phyloP scores from a whole-genome alignment of 2,797 vertebrate genomes.

The Poliocrania exsul region DNA sequence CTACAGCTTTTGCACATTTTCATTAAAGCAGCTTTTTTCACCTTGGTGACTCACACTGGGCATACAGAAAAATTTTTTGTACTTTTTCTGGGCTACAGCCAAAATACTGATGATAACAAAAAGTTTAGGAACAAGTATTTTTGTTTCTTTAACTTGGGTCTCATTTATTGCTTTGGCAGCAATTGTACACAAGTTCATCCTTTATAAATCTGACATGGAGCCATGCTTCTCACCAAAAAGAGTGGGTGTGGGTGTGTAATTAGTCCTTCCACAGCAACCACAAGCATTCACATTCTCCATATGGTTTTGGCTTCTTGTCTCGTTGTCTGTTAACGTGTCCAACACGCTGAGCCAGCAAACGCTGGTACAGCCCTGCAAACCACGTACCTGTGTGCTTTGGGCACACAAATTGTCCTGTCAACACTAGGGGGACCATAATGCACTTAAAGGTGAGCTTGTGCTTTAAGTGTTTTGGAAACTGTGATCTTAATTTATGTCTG shows the following conservation, averaged over 20 bases:
- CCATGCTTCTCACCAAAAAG: neutral
- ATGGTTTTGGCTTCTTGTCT: neutral
- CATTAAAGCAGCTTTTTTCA: neutral
- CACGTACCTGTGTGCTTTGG: rapidly evolving
- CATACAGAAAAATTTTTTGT: neutral
- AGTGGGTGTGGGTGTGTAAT: neutral
- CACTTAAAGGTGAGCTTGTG: neutral
- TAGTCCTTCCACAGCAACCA: neutral
- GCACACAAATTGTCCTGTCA: neutral
- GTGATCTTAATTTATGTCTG: neutral
- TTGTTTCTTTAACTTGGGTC: neutral
- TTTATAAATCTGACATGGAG: neutral
- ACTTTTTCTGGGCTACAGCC: neutral
- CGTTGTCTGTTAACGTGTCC: rapidly evolving
- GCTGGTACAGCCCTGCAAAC: neutral
- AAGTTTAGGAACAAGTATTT: neutral
- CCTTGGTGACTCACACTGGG: neutral
- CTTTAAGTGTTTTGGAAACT: neutral
- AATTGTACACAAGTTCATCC: neutral
- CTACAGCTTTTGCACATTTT: neutral
- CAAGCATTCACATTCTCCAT: neutral
- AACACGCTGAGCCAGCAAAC: neutral
- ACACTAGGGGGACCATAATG: neutral
- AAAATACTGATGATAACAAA: neutral
- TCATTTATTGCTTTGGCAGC: neutral